phyloP scores from a whole-genome alignment of 2,113 vertebrate species.

The Embiotoca jacksoni region DNA sequence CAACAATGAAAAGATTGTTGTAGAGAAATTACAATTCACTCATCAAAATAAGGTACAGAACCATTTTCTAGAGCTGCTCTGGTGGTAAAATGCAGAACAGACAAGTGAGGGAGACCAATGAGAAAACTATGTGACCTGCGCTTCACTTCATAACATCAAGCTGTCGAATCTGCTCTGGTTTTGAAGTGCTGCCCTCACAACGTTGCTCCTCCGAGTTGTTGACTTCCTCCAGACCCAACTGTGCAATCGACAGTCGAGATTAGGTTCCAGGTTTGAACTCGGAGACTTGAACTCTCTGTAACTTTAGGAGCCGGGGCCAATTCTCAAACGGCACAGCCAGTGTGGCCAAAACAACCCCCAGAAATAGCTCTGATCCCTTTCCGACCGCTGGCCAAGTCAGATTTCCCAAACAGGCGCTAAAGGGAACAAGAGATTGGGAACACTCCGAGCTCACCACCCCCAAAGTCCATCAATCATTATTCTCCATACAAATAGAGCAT shows the following conservation, averaged over 20 bases:
- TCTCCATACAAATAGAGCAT: conserved; percentile 78
- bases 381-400: conserved; percentile 68
- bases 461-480: conserved; percentile 82
- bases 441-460: conserved; percentile 56
- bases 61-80: conserved; percentile 26
- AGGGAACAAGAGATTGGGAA: conserved; percentile 68
- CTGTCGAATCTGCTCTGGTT: conserved; percentile 59
- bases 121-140: conserved; percentile 57
- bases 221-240: conserved; percentile 65
- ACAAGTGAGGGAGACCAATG: conserved; percentile 33
- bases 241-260: conserved; percentile 57
- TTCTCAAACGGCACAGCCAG: conserved; percentile 47
- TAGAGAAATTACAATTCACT: background rate
- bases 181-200: conserved; percentile 46
- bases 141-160: conserved; percentile 57
- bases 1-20: too few relatives aligned
- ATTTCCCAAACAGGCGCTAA: conserved; percentile 65
- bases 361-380: conserved; percentile 73
- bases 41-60: conserved; percentile 14
- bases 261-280: conserved; percentile 62
- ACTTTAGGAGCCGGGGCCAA: conserved; percentile 61
- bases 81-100: conserved; percentile 50
- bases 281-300: conserved; percentile 62
- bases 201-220: conserved; percentile 46
- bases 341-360: conserved; percentile 74